These are phyloP conservation scores for Drosophila novamexicana DNA, from an alignment of 1,140 invertebrate genomes.

Conservation along the genomic window DNA sequence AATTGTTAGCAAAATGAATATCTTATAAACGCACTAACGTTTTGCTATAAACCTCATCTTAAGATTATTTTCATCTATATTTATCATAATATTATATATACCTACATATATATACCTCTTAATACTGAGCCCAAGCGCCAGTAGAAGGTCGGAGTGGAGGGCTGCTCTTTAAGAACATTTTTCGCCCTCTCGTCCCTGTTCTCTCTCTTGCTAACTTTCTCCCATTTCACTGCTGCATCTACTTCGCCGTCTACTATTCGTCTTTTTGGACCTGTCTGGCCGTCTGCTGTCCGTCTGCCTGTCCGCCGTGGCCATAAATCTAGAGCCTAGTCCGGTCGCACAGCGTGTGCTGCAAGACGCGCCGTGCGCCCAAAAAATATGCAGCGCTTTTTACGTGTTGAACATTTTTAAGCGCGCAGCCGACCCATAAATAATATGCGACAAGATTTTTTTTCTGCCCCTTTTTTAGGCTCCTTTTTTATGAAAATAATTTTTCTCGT, in stretches of 20 bases:
- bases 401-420: slow-evolving; percentile 68
- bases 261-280: slow-evolving; percentile 22
- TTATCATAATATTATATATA: too few species aligned
- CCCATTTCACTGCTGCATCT: slow-evolving; percentile 7
- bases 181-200: background rate
- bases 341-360: slow-evolving; percentile 46
- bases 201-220: background rate
- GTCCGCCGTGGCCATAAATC: slow-evolving; percentile 69
- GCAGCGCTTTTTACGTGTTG: slow-evolving; percentile 71
- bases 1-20: too few species aligned
- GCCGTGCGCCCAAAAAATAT: slow-evolving; percentile 35
- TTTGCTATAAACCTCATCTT: background rate
- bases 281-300: slow-evolving; percentile 14
- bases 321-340: slow-evolving; percentile 58
- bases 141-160: background rate
- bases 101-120: too few species aligned
- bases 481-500: background rate
- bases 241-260: background rate
- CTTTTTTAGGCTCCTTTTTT: background rate
- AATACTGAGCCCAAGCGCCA: background rate
- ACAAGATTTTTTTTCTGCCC: slow-evolving; percentile 43
- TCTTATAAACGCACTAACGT: too few species aligned
- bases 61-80: background rate
- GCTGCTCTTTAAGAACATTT: background rate
- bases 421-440: slow-evolving; percentile 73